Conservation (phyloP, 2,113 vertebrate species). For the Oceanites oceanicus region DNA sequence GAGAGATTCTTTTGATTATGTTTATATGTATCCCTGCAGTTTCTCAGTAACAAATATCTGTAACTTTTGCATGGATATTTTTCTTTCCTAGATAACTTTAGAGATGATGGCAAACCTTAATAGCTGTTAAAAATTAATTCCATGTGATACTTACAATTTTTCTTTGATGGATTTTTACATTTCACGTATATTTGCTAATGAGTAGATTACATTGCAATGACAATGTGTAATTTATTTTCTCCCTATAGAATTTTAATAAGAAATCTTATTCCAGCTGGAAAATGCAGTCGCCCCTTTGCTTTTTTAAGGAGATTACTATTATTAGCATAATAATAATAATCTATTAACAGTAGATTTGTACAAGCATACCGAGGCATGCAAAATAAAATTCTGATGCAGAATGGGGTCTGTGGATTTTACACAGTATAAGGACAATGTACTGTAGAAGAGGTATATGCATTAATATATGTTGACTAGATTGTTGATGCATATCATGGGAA, state of each 20-base stretch:
- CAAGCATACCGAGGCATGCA: not conserved
- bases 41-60: not conserved
- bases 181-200: not conserved
- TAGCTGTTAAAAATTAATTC: not conserved
- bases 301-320: not conserved
- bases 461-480: not conserved
- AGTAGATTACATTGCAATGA: not conserved
- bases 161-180: not conserved
- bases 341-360: not conserved
- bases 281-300: fast-evolving
- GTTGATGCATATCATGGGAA: not conserved
- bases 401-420: not conserved
- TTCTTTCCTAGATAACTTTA: not conserved
- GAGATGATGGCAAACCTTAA: not conserved
- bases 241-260: not conserved
- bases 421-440: not conserved
- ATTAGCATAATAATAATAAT: not conserved
- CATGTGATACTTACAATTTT: not conserved
- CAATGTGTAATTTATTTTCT: not conserved
- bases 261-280: not conserved
- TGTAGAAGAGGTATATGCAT: not conserved
- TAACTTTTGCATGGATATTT: not conserved
- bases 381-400: not conserved
- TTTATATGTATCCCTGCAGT: not conserved
- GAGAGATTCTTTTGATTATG: not conserved